Evolutionary conservation across 23 tunicate species (phyloP), one percentile per base, ranked within the genome.

Genomic region (Phallusia fumigata): DNA sequence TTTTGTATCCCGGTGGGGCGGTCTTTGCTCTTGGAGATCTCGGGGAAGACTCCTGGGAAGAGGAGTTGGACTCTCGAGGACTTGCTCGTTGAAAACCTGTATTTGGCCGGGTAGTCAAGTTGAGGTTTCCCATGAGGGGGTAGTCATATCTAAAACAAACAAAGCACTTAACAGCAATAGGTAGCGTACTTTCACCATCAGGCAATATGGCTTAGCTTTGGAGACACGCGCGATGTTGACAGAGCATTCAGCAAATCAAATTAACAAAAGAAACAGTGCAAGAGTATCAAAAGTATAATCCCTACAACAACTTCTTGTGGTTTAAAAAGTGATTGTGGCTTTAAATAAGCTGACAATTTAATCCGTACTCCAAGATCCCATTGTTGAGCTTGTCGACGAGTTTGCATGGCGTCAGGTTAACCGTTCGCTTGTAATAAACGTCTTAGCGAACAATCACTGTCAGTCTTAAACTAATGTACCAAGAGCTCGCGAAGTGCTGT

Each of bases 1-100:
- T 83, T 76, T 87, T 92, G 88, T 87, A 92, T 11, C 84, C 86
- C 2, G 90, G 83, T 26, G 90, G 97, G 35, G 97, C 97, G 15
- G 91, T 86, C 33, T 80, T 81, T 24, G 91, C 91, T 65, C 97
- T 65, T 36, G 88, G 89, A 3, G 88, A 85, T 15, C 88, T 34
- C 31, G 89, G 85, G 45, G 89, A 85, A 26, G 86, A 77, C 0
- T 77, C 83, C 36, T 77, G 34, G 30, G 87, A 79, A 1, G 93
- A 84, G 21, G 75, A 18, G 69, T 22, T 76, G 32, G 73, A 45
- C 36, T 58, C 82, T 32, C 80, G 73, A 0, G 91, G 91, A 58
- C 77, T 65, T 10, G 52, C 21, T 11, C 36, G 64, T 16, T 65
- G 30, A 18, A 79, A 26, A 3, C 44, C 45, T 18, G 84, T 81